Percentiles rank a stretch among this genome's conserved stretches.
Conservation (phyloP, 2,888 invertebrate genomes). For the Lasioglossum vierecki region DNA sequence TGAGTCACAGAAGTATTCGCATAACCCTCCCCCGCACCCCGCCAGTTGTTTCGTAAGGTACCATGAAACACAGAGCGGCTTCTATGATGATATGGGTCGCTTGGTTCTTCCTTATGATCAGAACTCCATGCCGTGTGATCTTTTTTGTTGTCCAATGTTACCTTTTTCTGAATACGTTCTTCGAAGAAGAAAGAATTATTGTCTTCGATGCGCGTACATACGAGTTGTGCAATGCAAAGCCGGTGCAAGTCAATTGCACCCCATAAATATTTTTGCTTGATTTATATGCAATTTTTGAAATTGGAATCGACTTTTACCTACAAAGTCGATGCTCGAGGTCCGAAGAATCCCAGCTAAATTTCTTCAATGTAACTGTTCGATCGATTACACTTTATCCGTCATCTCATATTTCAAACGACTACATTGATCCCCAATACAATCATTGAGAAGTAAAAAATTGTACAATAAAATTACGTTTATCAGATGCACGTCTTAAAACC, state of each 20-base stretch:
- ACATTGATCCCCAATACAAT: not conserved
- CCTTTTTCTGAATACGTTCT: not conserved
- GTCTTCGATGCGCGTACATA: not conserved
- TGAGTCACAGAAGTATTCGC: constrained; percentile 7
- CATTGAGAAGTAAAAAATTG: not conserved
- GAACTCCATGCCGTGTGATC: not conserved
- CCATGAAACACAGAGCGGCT: not conserved
- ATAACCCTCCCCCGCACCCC: not conserved
- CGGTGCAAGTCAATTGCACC: not conserved
- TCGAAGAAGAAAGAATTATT: not conserved
- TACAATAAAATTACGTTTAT: not conserved
- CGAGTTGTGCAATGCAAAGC: not conserved
- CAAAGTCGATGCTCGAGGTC: no score
- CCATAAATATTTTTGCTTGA: no score
- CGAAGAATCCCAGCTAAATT: no score
- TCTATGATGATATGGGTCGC: not conserved
- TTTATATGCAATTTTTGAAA: not conserved
- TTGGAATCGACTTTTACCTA: no score
- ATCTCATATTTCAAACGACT: not conserved
- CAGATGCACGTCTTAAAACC: no score
- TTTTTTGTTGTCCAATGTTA: not conserved
- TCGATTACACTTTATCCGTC: not conserved
- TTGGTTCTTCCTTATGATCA: not conserved
- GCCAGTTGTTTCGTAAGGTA: not conserved
- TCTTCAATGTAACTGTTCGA: no score